Percentiles rank a stretch among this genome's conserved stretches.
These are phyloP conservation scores for Drosophila percnosoma DNA, from an alignment of 2,888 invertebrate genomes.

Conservation along the genomic window DNA sequence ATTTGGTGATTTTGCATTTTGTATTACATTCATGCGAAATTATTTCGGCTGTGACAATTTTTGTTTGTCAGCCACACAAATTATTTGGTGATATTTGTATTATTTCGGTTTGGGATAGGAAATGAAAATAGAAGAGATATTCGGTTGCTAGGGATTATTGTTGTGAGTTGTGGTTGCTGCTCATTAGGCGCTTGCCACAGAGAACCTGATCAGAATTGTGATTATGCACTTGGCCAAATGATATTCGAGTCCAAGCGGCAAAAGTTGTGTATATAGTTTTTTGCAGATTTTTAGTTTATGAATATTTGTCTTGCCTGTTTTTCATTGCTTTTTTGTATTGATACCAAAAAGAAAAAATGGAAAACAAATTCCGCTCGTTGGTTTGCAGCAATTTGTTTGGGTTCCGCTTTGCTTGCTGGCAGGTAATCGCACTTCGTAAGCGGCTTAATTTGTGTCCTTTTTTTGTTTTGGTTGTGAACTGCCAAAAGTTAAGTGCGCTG, in stretches of 20 bases:
- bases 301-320: slow-evolving; percentile 29
- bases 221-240: not conserved
- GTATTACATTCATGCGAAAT: slow-evolving; percentile 35
- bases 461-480: slow-evolving; percentile 21
- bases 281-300: slow-evolving; percentile 10
- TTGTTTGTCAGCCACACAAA: not conserved
- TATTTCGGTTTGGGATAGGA: not conserved
- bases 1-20: slow-evolving; percentile 22
- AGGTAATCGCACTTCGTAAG: slow-evolving; percentile 53
- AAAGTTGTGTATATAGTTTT: not conserved
- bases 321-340: slow-evolving; percentile 35
- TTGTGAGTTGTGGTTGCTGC: not conserved
- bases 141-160: not conserved
- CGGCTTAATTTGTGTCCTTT: slow-evolving; percentile 54
- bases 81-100: slow-evolving; percentile 1
- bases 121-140: not conserved
- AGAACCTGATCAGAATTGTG: not conserved
- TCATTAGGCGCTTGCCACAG: not conserved
- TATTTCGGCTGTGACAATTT: slow-evolving; percentile 27
- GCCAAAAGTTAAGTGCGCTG: slow-evolving; percentile 60
- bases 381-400: slow-evolving; percentile 31
- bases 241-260: not conserved
- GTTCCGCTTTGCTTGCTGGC: slow-evolving; percentile 22
- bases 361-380: not conserved
- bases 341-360: slow-evolving; percentile 2